Conservation (phyloP, 2,888 invertebrate species). For the Athalia cordata region DNA sequence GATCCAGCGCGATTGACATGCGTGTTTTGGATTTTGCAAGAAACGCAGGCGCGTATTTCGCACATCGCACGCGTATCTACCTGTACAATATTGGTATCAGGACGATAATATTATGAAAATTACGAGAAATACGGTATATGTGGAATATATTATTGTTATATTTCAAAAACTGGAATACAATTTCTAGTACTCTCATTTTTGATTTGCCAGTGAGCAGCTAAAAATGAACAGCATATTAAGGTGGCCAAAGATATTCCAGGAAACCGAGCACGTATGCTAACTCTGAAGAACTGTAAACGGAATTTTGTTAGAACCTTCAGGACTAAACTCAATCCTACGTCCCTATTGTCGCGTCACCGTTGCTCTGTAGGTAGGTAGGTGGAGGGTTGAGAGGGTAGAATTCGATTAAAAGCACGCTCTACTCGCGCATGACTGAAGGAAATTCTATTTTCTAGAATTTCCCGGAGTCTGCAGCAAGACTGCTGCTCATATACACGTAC, state of each 20-base stretch:
- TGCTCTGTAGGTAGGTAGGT: conserved; percentile 40
- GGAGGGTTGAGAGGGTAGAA: conserved; percentile 46
- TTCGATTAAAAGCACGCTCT: conserved; percentile 43
- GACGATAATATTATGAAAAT: no score
- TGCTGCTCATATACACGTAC: conserved; percentile 53
- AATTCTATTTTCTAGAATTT: conserved; percentile 68
- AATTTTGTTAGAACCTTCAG: conserved; percentile 29
- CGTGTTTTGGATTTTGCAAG: conserved; percentile 3
- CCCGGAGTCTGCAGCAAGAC: conserved; percentile 66
- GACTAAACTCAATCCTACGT: conserved; percentile 29
- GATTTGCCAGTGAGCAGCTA: no score
- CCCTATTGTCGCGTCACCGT: conserved; percentile 39
- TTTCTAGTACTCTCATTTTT: no score
- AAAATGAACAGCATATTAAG: no score
- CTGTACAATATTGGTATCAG: conserved; percentile 7
- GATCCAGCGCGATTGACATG: conserved; percentile 4
- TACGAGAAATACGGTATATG: no score
- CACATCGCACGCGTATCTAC: background rate
- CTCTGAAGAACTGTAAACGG: background rate
- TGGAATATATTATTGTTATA: no score
- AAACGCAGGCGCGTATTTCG: conserved; percentile 15
- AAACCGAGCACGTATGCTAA: no score
- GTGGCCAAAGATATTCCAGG: no score
- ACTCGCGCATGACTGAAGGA: conserved; percentile 55
- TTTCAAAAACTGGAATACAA: no score